Percentiles rank a stretch among this genome's conserved stretches.
Evolutionary conservation across 1,140 invertebrate species (phyloP).

Genomic region (Campodea augens): DNA sequence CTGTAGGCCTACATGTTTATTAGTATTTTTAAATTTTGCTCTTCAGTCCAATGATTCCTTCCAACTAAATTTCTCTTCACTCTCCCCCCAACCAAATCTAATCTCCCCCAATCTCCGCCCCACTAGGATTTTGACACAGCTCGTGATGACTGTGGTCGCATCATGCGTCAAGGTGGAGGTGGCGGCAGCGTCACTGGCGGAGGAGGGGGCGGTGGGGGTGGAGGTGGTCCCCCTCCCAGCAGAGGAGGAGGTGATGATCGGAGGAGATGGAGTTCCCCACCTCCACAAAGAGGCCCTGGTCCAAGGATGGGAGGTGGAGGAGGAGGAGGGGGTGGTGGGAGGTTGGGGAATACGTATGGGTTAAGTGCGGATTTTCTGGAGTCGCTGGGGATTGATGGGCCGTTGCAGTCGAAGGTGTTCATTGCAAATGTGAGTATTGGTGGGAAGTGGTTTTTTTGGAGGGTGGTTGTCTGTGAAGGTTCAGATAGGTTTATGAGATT

Average conservation of each 20-base stretch:
- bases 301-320: conserved; percentile 22
- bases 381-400: conserved; percentile 35
- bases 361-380: conserved; percentile 30
- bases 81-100: no score
- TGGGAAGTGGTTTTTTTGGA: conserved; percentile 6
- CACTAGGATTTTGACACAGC: no score
- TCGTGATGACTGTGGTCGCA: no score
- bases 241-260: conserved; percentile 15
- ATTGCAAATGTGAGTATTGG: conserved; percentile 38
- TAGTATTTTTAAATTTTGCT: conserved; percentile 1
- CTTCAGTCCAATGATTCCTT: no score
- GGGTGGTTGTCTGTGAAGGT: no score
- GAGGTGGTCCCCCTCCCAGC: conserved; percentile 18
- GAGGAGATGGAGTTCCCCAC: conserved; percentile 9
- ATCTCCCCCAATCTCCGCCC: no score
- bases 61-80: no score
- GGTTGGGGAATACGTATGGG: no score
- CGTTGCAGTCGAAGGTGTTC: conserved; percentile 38
- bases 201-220: conserved; percentile 24
- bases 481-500: no score
- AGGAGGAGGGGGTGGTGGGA: conserved; percentile 21
- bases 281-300: conserved; percentile 12
- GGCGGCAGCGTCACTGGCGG: conserved; percentile 24
- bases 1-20: no score
- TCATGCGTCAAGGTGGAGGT: no score